phyloP scores from a whole-genome alignment of 1,140 invertebrate species.

The Propsilocerus akamusi region DNA sequence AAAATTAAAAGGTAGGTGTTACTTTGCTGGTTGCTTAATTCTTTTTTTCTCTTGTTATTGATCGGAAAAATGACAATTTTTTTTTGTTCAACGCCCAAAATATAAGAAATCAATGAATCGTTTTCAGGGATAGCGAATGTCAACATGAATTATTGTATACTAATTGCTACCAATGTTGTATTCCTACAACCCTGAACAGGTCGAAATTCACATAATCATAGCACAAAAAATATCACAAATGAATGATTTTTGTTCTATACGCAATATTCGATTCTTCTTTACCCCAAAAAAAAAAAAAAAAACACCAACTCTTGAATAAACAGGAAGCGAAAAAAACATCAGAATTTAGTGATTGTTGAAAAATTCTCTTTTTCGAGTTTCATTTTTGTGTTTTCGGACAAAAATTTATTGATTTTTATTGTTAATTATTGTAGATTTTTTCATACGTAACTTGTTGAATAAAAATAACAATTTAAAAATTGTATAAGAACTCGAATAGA shows the following conservation, averaged over 20 bases:
- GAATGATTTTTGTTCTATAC: too few species aligned
- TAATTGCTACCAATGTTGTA: not conserved
- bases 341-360: too few species aligned
- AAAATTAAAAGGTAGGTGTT: constrained; percentile 1
- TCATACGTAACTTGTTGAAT: constrained; percentile 1
- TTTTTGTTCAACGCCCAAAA: not conserved
- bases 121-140: not conserved
- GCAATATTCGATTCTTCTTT: not conserved
- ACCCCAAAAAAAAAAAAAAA: too few species aligned
- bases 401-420: not conserved
- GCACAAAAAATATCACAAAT: not conserved
- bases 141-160: not conserved
- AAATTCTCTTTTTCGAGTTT: not conserved
- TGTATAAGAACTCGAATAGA: not conserved
- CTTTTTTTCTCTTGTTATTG: not conserved
- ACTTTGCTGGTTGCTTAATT: too few species aligned
- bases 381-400: not conserved
- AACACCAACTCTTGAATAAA: too few species aligned
- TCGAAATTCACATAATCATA: constrained; percentile 1
- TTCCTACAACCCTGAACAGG: not conserved
- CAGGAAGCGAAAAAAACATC: constrained; percentile 1
- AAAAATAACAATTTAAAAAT: constrained; percentile 3
- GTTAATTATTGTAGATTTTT: constrained; percentile 2
- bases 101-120: not conserved
- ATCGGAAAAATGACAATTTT: not conserved